A percentile compares a stretch with the other conserved stretches of the same genome.
phyloP scores from a whole-genome alignment of 2,113 vertebrate species.

The Nibea albiflora region DNA sequence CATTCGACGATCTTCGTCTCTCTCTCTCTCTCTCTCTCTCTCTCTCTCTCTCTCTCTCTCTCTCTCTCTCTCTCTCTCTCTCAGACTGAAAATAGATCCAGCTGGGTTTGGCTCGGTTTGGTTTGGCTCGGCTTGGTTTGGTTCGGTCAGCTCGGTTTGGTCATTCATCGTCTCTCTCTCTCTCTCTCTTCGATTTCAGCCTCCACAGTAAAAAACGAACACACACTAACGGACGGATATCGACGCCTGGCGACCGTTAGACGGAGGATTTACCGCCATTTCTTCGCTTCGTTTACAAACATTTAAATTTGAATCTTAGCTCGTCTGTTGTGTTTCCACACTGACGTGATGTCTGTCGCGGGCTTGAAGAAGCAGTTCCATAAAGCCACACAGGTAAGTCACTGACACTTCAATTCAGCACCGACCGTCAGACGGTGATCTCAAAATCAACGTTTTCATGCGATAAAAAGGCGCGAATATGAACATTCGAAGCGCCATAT shows the following conservation, averaged over 20 bases:
- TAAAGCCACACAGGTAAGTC: conserved; percentile 87
- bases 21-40: neutral
- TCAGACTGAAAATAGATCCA: conserved; percentile 56
- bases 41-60: neutral
- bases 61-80: conserved; percentile 1
- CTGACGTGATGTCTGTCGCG: conserved; percentile 86
- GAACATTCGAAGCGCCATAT: too few relatives aligned
- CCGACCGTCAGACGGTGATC: too few relatives aligned
- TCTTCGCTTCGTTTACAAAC: too few relatives aligned
- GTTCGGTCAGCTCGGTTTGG: too few relatives aligned
- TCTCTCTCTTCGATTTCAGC: neutral
- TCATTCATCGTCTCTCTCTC: neutral
- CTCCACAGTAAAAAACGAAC: neutral
- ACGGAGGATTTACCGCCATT: conserved; percentile 36
- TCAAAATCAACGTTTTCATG: too few relatives aligned
- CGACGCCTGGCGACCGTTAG: neutral
- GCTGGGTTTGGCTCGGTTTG: conserved; percentile 51
- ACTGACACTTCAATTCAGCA: neutral
- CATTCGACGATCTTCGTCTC: conserved; percentile 49
- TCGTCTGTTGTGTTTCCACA: neutral
- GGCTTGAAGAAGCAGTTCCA: conserved; percentile 89
- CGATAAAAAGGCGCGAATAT: too few relatives aligned
- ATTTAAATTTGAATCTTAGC: neutral
- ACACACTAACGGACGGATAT: neutral
- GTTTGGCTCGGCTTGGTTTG: conserved; percentile 29